Base-by-base conservation (phyloP, 2,113 vertebrate genomes). In the Equus quagga region DNA sequence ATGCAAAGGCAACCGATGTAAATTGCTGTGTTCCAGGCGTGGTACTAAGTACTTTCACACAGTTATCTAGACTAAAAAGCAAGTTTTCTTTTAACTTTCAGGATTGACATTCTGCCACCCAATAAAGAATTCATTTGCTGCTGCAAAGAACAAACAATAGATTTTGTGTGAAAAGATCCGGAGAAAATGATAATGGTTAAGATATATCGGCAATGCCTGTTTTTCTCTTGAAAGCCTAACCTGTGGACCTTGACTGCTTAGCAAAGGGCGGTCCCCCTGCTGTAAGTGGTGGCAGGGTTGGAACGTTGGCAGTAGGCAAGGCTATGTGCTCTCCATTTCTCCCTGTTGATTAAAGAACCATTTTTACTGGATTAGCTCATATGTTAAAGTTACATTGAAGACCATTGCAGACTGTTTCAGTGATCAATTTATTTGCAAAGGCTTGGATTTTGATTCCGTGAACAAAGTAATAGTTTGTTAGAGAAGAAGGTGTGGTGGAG, bases 101-200 rank as follows among this genome's bases (percentile, higher is more conserved):
- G 46, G 21, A 56, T 60, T 85, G 41, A 94, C 49, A 65, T 10
- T 76, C 28, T 89, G 72, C n/a, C n/a, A 65, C 24, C 78, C 72
- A 89, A 83, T 41, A 93, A 85, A 54, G 17, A 72, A 78, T 79
- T 84, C 46, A 58, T 89, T 93, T 93, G 58, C 62, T n/a, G 28
- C 26, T 85, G 49, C 64, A 80, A 88, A 79, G 64, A 67, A 62
- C 56, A 78, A 69, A 41, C 36, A 67, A 12, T 54, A 10, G 18
- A 44, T 89, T 92, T 87, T 70, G 23, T 46, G 19, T 85, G 46
- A 85, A 92, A 92, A 75, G 65, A 69, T 83, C 26, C 49, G 44
- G 79, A 51, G 72, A 75, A 89, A 96, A 94, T 88, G 87, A 33
- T 33, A 89, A 31, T 94, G 18, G 31, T 73, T 79, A 79, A 94